Evolutionary conservation across 2,797 vertebrate species (phyloP).

Genomic region (Tachyglossus aculeatus): DNA sequence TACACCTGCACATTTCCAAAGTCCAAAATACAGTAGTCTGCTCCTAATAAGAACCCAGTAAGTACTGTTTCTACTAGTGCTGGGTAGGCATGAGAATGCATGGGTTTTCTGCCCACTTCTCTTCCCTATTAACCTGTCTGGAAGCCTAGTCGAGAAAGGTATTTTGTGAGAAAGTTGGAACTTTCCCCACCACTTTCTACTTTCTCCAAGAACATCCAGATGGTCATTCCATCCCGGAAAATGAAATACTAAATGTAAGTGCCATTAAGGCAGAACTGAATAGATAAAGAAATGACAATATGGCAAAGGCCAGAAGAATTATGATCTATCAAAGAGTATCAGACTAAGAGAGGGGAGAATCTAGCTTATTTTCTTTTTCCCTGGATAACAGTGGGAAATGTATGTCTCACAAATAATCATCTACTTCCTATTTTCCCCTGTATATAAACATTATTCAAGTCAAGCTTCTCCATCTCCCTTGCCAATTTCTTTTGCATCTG

Average conservation of each 20-base stretch:
- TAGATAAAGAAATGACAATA: background rate
- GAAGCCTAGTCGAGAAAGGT: background rate
- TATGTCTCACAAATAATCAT: slow-evolving; percentile 16
- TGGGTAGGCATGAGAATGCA: background rate
- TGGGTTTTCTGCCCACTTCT: background rate
- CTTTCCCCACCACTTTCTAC: background rate
- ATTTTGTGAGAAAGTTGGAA: background rate
- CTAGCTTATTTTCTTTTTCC: slow-evolving; percentile 34
- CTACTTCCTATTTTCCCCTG: slow-evolving; percentile 2
- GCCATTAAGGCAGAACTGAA: background rate
- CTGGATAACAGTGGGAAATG: slow-evolving; percentile 14
- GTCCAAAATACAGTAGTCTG: too few relatives aligned
- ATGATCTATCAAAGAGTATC: slow-evolving; percentile 16
- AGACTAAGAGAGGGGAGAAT: background rate
- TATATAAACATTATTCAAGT: slow-evolving; percentile 17
- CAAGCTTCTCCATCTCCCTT: slow-evolving; percentile 34
- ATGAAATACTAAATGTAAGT: too few relatives aligned
- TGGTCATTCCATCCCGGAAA: too few relatives aligned
- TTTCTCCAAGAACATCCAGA: slow-evolving; percentile 20
- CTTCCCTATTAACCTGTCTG: background rate
- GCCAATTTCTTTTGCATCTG: slow-evolving; percentile 52
- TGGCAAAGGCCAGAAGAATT: slow-evolving; percentile 38
- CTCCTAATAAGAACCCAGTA: too few relatives aligned
- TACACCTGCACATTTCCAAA: too few relatives aligned
- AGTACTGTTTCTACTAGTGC: too few relatives aligned